Evolutionary conservation across 2,113 vertebrate species (phyloP), one percentile per base, ranked within the genome.

Genomic region (Centropristis striata): DNA sequence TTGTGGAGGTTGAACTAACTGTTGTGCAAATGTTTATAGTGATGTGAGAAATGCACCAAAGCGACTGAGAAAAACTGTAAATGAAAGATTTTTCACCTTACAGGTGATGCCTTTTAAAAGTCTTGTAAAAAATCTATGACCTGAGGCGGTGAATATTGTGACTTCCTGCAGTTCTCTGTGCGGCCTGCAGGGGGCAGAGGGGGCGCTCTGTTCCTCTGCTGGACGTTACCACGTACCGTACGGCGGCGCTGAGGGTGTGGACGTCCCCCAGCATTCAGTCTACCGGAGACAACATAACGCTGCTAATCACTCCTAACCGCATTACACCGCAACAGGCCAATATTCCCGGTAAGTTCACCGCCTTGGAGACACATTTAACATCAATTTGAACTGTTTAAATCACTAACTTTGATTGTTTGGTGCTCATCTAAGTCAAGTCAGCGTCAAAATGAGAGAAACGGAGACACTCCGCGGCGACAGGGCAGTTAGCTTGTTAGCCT

Each of bases 201-300:
- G 11, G 1, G 0, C 50, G 20, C 39, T 59, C 11, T 25, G 3
- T 20, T 21, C 15, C 37, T 27, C 25, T 2, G 0, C 8, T 25
- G 2, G 3, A 16, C 37, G 51, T 42, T 39, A 41, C 20, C 63
- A 70, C 67, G 53, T 51, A 83, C 3, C 47, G 54, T 60, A 59
- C 57, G 57, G 32, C 44, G 49, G 64, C 28, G n/a, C 27, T 8
- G 90, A 94, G 93, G 94, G 93, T 92, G 94, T 93, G 94, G 93
- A 91, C 90, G 60, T 73, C 58, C 60, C 51, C 49, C 84, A 3
- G 68, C 66, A 27, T 47, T 70, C 47, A 68, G 1, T 80, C 49
- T 78, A 14, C 28, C 6, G 42, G 7, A 66, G 53, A 59, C 50
- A 53, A 63, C 55, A 39, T 4, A 50, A 13, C 72, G 47, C 46